Base-by-base conservation (phyloP, 1,140 invertebrate species). In the Drosophila varians region DNA sequence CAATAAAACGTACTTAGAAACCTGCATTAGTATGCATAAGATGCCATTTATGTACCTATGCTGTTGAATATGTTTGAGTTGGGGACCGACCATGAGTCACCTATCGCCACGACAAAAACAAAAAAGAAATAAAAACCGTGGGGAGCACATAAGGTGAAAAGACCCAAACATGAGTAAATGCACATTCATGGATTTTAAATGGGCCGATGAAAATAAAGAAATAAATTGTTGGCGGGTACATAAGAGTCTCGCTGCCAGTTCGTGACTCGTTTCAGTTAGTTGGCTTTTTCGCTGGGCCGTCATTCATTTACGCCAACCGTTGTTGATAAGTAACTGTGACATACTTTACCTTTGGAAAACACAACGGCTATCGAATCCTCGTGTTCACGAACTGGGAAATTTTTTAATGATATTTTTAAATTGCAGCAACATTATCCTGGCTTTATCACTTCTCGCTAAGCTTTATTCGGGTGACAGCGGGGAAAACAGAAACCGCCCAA, bases 131-230 rank as follows among this genome's bases (percentile, higher is more conserved):
- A 31, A 31, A 31, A 31, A 31, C 28, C 9, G 28, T 18, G 5
- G 8, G 11, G 8, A 9, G 21, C 28, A 42, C 42, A 42, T 49
- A 34, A 68, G 68, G 57, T 69, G 74, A 84, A 73, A 84, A 79
- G 57, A 47, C 54, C 72, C 75, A 56, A 86, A 68, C 62, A 82
- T 87, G 70, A 87, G 62, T 87, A 77, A 87, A 61, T 86, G 80
- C 82, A 77, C 69, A 77, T 86, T 87, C 82, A 86, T 82, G 73
- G 64, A 45, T 86, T 87, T 87, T 71, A 86, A 82, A 87, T 77
- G 73, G 82, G 82, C 56, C 69, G 69, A 16, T 57, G 56, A 74
- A 74, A 70, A 79, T 54, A 77, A 78, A 60, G 46, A 53, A 62
- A 68, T 68, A 78, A 78, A 84, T 56, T 62, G 31, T 66, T 38